Evolutionary conservation across 1,140 invertebrate species (phyloP), one percentile per base, ranked within the genome.

Genomic region (Leguminivora glycinivorella): DNA sequence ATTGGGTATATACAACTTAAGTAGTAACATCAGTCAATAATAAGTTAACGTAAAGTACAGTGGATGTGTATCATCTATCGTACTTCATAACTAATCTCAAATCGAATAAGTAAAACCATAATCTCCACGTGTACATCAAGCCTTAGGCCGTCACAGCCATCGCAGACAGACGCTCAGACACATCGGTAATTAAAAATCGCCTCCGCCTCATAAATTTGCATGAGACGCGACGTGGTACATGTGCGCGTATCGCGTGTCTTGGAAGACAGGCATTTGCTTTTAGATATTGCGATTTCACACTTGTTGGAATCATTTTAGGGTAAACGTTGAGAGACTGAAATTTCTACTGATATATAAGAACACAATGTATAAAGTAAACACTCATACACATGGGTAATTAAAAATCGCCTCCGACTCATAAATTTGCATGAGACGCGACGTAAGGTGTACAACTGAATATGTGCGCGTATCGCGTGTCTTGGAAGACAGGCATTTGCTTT

Each of bases 101-200:
- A n/a, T n/a, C n/a, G n/a, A n/a, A n/a, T n/a, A n/a, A n/a, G n/a
- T n/a, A n/a, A n/a, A 52, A 17, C 17, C 17, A 22, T 19, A 26
- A 69, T 56, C 58, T 22, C 60, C 38, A 47, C 70, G 56, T 56
- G 56, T 67, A 47, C 40, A 43, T 38, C 19, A 58, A 69, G 31
- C 67, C 58, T 24, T n/a, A 19, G 29, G 26, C 77, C 76, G 73
- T 73, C 70, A 75, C 72, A 68, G 60, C 71, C 66, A 73, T 73
- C 82, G 79, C 82, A 88, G 87, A 89, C 85, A 81, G 83, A 86
- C 84, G 82, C 85, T 83, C 83, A 88, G 87, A 88, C 88, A 81
- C 75, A 73, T 58, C 77, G 73, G 80, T 90, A 89, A 90, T 90
- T 90, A 90, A 90, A 90, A 90, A 90, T 90, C 89, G 83, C 83